A percentile compares a stretch with the other conserved stretches of the same genome.
Evolutionary conservation across 2,888 invertebrate species (phyloP).

Genomic region (Athripsodes cinereus): DNA sequence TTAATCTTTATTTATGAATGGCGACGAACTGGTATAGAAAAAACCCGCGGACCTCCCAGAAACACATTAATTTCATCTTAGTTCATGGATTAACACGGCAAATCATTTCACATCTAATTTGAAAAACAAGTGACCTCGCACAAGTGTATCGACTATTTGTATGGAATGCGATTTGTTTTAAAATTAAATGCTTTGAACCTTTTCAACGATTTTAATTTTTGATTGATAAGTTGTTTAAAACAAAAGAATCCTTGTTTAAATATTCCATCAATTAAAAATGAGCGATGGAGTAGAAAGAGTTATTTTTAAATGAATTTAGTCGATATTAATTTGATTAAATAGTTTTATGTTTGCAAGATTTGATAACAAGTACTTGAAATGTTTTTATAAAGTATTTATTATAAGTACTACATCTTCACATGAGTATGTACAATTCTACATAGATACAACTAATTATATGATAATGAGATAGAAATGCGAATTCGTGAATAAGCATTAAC

Average conservation of each 20-base stretch:
- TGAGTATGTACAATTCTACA: too few species aligned
- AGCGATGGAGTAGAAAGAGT: background rate
- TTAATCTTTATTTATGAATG: slow-evolving; percentile 19
- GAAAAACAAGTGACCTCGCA: background rate
- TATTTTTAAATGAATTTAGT: background rate
- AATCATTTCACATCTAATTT: background rate
- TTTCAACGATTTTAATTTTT: background rate
- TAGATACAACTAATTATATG: too few species aligned
- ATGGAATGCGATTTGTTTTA: background rate
- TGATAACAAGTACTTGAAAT: too few species aligned
- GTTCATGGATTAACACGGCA: slow-evolving; percentile 1
- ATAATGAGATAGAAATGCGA: too few species aligned
- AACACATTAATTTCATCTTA: slow-evolving; percentile 2
- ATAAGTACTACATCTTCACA: too few species aligned
- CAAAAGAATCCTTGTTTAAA: slow-evolving; percentile 1
- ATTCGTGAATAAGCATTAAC: too few species aligned
- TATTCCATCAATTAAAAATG: slow-evolving; percentile 2
- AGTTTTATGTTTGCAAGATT: too few species aligned
- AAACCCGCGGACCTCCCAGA: slow-evolving; percentile 18
- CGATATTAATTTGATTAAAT: too few species aligned
- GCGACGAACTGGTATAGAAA: slow-evolving; percentile 14
- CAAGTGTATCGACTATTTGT: background rate
- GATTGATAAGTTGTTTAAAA: slow-evolving; percentile 2
- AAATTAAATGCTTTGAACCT: background rate
- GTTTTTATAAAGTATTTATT: too few species aligned